phyloP scores from a whole-genome alignment of 1,140 invertebrate species.

The Musca domestica region DNA sequence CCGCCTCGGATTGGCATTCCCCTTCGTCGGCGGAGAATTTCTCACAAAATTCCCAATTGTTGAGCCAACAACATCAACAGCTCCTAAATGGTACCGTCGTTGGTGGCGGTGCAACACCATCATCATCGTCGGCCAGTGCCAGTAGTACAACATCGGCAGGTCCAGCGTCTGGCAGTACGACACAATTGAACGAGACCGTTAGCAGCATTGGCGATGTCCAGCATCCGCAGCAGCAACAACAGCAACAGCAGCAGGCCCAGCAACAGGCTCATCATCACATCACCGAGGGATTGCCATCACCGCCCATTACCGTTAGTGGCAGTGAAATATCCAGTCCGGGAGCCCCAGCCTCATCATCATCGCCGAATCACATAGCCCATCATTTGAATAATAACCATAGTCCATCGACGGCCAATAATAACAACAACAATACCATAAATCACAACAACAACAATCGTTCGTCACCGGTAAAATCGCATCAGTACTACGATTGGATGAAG shows the following conservation, averaged over 20 bases:
- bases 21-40: conserved; percentile 47
- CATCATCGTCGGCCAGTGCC: conserved; percentile 30
- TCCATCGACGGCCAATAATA: conserved; percentile 45
- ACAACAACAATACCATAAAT: conserved; percentile 30
- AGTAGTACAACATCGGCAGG: conserved; percentile 47
- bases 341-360: conserved; percentile 53
- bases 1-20: conserved; percentile 49
- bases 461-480: conserved; percentile 69
- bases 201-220: conserved; percentile 36
- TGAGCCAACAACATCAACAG: conserved; percentile 49
- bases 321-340: conserved; percentile 69
- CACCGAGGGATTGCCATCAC: conserved; percentile 56
- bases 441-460: conserved; percentile 50
- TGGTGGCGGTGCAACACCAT: conserved; percentile 45
- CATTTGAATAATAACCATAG: conserved; percentile 40
- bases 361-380: conserved; percentile 47
- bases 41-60: conserved; percentile 50
- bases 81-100: conserved; percentile 42
- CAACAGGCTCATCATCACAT: conserved; percentile 34
- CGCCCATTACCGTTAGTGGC: conserved; percentile 64
- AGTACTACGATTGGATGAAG: conserved; percentile 88
- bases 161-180: conserved; percentile 37
- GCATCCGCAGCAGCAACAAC: conserved; percentile 29
- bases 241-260: conserved; percentile 20
- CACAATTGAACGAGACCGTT: conserved; percentile 45